Evolutionary conservation across 2,888 invertebrate species (phyloP).

Genomic region (Tetropium fuscum): DNA sequence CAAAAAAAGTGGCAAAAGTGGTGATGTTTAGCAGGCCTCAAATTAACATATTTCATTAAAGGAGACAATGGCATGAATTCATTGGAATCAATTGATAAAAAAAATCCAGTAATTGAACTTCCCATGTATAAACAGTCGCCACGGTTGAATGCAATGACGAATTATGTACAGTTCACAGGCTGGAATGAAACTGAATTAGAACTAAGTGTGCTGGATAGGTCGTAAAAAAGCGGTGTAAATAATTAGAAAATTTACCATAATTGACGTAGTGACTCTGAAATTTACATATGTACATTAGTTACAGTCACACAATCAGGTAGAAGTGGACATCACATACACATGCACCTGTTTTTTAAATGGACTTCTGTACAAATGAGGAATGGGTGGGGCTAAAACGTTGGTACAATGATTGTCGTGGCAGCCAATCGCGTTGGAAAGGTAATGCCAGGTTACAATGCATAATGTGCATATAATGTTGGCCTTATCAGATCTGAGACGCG

Average conservation of each 20-base stretch:
- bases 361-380: conserved; percentile 51
- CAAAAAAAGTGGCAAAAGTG: neutral
- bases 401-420: conserved; percentile 65
- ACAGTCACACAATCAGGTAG: conserved; percentile 54
- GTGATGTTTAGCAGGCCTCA: neutral
- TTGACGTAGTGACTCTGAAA: conserved; percentile 57
- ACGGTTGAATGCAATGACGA: conserved; percentile 46
- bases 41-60: conserved; percentile 26
- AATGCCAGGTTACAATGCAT: conserved; percentile 66
- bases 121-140: conserved; percentile 42
- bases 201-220: conserved; percentile 41
- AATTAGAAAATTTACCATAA: conserved; percentile 61
- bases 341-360: conserved; percentile 57
- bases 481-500: conserved; percentile 58
- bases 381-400: conserved; percentile 64
- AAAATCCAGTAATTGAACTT: conserved; percentile 33
- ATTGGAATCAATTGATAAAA: conserved; percentile 19
- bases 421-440: conserved; percentile 65
- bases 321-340: conserved; percentile 19
- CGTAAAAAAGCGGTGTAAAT: conserved; percentile 35
- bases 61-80: conserved; percentile 18
- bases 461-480: conserved; percentile 63
- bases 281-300: conserved; percentile 63
- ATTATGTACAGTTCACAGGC: conserved; percentile 22
- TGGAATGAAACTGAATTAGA: conserved; percentile 34